These are phyloP conservation scores for Labia minor DNA, from an alignment of 2,888 invertebrate genomes.

Conservation along the genomic window DNA sequence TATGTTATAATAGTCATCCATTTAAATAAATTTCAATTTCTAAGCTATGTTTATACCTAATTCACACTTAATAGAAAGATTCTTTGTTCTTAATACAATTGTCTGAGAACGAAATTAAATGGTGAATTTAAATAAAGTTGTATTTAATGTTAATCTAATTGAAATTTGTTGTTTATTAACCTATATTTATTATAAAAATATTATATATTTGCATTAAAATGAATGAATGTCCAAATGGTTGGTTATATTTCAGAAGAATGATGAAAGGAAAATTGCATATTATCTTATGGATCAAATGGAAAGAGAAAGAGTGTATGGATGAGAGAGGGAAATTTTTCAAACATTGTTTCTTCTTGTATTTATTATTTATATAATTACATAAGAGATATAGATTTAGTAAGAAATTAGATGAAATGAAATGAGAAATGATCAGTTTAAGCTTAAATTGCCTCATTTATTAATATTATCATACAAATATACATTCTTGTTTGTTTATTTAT, in stretches of 20 bases:
- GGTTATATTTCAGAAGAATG: not conserved
- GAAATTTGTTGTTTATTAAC: not conserved
- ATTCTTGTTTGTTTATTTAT: not conserved
- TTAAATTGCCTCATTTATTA: conserved; percentile 13
- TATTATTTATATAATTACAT: not conserved
- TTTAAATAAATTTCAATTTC: too few species aligned
- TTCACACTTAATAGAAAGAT: not conserved
- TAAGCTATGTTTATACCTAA: too few species aligned
- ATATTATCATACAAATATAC: conserved; percentile 13
- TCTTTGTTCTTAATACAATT: not conserved
- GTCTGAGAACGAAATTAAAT: not conserved
- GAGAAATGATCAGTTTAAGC: not conserved
- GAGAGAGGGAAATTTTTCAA: not conserved
- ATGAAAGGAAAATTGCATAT: not conserved
- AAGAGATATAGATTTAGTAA: not conserved
- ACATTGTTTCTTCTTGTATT: not conserved
- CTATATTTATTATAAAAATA: not conserved
- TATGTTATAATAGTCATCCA: too few species aligned
- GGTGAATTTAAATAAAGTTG: not conserved
- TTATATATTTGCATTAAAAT: not conserved
- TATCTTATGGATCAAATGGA: not conserved
- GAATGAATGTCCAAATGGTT: not conserved
- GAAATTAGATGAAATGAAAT: not conserved
- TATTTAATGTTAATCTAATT: not conserved
- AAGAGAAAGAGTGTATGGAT: not conserved